phyloP scores from a whole-genome alignment of 1,140 invertebrate species.

The Caenorhabditis tropicalis region DNA sequence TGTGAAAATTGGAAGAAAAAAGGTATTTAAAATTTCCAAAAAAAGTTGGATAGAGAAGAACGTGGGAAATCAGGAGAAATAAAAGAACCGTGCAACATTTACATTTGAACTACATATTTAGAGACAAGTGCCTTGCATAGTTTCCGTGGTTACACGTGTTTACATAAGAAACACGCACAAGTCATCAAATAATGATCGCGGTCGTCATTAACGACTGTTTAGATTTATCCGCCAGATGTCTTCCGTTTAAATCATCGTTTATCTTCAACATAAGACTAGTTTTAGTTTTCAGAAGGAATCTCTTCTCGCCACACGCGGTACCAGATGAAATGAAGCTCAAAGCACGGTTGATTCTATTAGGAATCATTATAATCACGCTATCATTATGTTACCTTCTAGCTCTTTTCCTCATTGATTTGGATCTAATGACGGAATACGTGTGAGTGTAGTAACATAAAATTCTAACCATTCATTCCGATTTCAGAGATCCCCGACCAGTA shows the following conservation, averaged over 20 bases:
- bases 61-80: too few species aligned
- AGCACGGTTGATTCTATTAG: not conserved
- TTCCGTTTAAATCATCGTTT: too few species aligned
- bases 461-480: not conserved
- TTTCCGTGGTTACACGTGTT: too few species aligned
- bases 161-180: too few species aligned
- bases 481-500: not conserved
- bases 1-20: too few species aligned
- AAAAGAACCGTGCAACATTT: too few species aligned
- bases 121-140: too few species aligned
- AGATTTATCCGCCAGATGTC: not conserved
- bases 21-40: too few species aligned
- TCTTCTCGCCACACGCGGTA: not conserved
- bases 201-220: not conserved
- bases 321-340: constrained; percentile 32
- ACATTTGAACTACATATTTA: too few species aligned
- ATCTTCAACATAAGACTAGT: not conserved
- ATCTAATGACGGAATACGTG: constrained; percentile 19
- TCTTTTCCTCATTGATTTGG: not conserved
- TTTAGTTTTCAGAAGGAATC: constrained; percentile 7
- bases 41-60: too few species aligned
- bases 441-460: not conserved
- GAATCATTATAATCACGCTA: not conserved
- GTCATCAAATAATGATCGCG: not conserved
- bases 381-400: not conserved